phyloP scores from a whole-genome alignment of 2,797 vertebrate genomes.

The Tachyglossus aculeatus region DNA sequence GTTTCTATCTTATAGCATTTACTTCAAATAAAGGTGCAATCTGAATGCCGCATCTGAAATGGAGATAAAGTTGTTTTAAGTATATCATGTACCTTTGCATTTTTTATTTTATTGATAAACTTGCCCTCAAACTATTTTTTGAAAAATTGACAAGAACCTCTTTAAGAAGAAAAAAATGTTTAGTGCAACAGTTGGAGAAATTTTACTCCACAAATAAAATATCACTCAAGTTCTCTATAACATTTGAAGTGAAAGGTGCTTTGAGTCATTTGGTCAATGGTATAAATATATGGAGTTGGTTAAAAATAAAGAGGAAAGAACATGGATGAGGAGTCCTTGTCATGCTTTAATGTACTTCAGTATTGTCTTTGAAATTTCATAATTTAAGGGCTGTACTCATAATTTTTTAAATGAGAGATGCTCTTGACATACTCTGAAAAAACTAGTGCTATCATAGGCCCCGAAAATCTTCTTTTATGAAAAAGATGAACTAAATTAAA shows the following conservation, averaged over 20 bases:
- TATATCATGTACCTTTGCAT: too few species aligned
- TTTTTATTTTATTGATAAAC: too few species aligned
- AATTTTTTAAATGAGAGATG: conserved; percentile 69
- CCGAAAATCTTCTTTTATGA: conserved; percentile 74
- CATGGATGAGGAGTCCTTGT: not conserved
- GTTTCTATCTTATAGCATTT: conserved; percentile 24
- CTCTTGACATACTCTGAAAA: conserved; percentile 58
- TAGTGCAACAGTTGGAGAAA: too few species aligned
- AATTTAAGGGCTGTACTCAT: conserved; percentile 58
- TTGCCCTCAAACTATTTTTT: too few species aligned
- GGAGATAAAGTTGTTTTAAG: too few species aligned
- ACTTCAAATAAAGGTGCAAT: too few species aligned
- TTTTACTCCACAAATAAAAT: too few species aligned
- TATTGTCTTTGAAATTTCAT: conserved; percentile 32
- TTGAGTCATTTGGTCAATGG: not conserved
- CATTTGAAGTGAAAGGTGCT: not conserved
- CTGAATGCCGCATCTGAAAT: too few species aligned
- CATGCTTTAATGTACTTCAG: conserved; percentile 33
- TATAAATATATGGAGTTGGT: not conserved
- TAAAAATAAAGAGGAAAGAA: conserved; percentile 1
- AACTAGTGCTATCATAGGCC: conserved; percentile 59
- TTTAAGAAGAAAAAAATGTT: too few species aligned
- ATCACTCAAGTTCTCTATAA: too few species aligned
- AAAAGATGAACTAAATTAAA: conserved; percentile 66
- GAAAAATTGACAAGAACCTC: too few species aligned